Evolutionary conservation across 2,888 invertebrate species (phyloP), one percentile per base, ranked within the genome.

Genomic region (Cephus pulcher): DNA sequence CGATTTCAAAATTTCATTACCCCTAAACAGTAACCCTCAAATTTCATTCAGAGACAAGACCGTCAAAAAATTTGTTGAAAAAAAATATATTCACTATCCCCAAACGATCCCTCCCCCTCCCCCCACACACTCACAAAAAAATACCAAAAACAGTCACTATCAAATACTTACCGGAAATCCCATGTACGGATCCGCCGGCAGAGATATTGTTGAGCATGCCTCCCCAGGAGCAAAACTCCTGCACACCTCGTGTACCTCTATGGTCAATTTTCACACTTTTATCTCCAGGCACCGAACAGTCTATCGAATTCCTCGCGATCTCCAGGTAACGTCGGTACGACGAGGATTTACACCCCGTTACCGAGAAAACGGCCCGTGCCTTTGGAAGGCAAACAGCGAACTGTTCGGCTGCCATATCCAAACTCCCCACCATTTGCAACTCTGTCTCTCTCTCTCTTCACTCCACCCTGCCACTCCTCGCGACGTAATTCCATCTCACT

Each of bases 161-260:
- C 23, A 56, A 56, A 78, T 37, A 88, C 87, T 90, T 89, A 91
- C 91, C 91, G 87, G 91, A 84, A 80, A 90, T 90, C 85, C 89
- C 90, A 86, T 91, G 91, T 85, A 90, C 85, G 87, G 91, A 91
- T 86, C 90, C 90, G 86, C 89, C 90, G 86, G 89, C 88, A 83
- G 91, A 91, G 85, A 91, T 91, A 84, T 91, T 91, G 89, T 91
- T 91, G 88, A 91, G 90, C 91, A 91, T 91, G 85, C 91, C 91
- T 89, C 87, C 88, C 87, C 87, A 88, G 88, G 89, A 88, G 88
- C 89, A 88, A 87, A 88, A 88, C 89, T 89, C 89, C 88, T 83
- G 85, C 80, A 84, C 84, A 82, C 84, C 84, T 79, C 85, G 83
- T 78, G 83, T 79, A 81, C 83, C 84, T 82, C 83, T 84, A 82